Conservation (phyloP, 2,888 invertebrate species). For the Eurois occulta region DNA sequence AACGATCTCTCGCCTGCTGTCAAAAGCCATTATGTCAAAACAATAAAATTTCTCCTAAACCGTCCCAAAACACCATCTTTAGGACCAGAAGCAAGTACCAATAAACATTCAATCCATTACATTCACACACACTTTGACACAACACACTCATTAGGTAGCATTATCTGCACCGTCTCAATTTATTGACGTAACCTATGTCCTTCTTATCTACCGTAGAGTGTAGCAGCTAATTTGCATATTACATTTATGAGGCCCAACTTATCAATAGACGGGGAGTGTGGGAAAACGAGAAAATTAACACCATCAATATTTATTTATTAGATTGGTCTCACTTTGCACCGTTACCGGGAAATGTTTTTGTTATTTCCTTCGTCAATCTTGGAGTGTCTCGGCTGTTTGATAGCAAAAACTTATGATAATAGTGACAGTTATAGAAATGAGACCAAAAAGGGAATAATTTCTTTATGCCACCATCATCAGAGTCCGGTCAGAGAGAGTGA, state of each 20-base stretch:
- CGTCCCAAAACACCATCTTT: not conserved
- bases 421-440: not conserved
- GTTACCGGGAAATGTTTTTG: constrained; percentile 34
- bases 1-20: not conserved
- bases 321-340: constrained; percentile 17
- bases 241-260: constrained; percentile 52
- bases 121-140: constrained; percentile 50
- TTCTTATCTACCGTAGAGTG: constrained; percentile 51
- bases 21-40: not conserved
- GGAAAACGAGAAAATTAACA: constrained; percentile 58
- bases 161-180: constrained; percentile 59
- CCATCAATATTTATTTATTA: constrained; percentile 53
- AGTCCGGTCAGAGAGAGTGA: too few relatives aligned
- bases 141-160: constrained; percentile 55
- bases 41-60: not conserved
- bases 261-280: constrained; percentile 59
- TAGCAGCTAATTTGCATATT: constrained; percentile 61
- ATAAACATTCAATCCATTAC: constrained; percentile 35
- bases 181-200: constrained; percentile 66
- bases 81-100: not conserved
- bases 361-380: constrained; percentile 14
- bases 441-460: too few relatives aligned
- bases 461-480: too few relatives aligned
- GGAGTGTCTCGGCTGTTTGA: not conserved
- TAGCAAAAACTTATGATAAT: not conserved